Conservation (phyloP, 2,113 vertebrate species). For the Sitta europaea region DNA sequence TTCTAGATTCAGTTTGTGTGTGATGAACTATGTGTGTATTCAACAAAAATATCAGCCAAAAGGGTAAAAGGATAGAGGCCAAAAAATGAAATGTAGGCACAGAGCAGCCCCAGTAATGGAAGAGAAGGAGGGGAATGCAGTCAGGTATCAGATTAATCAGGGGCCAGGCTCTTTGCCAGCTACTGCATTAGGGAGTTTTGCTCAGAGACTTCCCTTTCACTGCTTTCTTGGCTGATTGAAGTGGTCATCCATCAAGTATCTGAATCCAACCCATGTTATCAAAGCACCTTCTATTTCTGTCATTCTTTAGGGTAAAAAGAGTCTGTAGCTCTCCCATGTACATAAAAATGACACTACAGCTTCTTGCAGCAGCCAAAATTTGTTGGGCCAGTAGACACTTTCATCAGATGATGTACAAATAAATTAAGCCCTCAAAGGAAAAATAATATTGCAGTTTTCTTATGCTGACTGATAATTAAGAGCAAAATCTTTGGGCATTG, state of each 20-base stretch:
- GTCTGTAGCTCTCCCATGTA: not conserved
- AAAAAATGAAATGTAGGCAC: not conserved
- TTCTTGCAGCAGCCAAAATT: not conserved
- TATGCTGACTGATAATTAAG: not conserved
- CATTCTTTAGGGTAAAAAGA: not conserved
- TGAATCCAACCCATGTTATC: not conserved
- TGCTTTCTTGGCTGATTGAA: conserved; percentile 45
- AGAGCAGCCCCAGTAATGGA: not conserved
- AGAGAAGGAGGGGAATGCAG: not conserved
- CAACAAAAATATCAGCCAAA: not conserved
- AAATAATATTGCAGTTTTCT: not conserved
- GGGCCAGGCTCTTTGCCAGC: conserved; percentile 75
- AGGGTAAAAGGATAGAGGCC: not conserved
- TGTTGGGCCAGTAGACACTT: not conserved
- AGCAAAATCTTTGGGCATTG: not conserved
- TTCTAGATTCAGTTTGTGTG: not conserved
- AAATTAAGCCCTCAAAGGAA: not conserved
- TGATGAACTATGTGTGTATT: not conserved
- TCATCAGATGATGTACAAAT: not conserved
- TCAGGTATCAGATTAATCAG: conserved; percentile 70
- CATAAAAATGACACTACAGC: not conserved
- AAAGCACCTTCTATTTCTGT: conserved; percentile 39
- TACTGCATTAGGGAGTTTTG: conserved; percentile 60
- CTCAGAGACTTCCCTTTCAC: conserved; percentile 57
- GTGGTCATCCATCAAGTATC: conserved; percentile 42